phyloP scores from a whole-genome alignment of 2,113 vertebrate species.

The Alexandromys fortis region DNA sequence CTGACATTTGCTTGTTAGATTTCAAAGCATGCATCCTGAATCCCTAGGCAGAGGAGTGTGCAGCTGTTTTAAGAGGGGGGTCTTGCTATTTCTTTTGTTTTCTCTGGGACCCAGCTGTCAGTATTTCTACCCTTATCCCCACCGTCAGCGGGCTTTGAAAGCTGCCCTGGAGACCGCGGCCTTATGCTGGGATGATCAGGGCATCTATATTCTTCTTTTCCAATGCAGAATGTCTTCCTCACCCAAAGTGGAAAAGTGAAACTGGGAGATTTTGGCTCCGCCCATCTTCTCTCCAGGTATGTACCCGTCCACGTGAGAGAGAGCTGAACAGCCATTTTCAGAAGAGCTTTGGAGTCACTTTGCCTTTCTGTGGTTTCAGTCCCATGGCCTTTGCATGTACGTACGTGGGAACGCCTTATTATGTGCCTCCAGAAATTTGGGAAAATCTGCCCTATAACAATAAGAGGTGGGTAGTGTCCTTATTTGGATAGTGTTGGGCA shows the following conservation, averaged over 20 bases:
- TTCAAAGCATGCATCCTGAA: not conserved
- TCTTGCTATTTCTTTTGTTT: not conserved
- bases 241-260: conserved; percentile 91
- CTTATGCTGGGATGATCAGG: not conserved
- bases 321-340: not conserved
- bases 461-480: conserved; percentile 89
- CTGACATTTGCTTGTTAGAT: not conserved
- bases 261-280: conserved; percentile 96
- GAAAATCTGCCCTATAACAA: conserved; percentile 96
- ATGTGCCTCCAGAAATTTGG: conserved; percentile 97
- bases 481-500: not conserved
- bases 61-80: not conserved
- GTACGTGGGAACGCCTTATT: conserved; percentile 96
- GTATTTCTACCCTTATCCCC: not conserved
- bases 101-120: not conserved
- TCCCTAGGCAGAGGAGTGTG: not conserved
- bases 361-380: conserved; percentile 83
- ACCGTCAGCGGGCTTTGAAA: not conserved
- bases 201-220: conserved; percentile 43
- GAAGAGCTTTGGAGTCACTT: not conserved
- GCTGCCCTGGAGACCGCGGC: not conserved
- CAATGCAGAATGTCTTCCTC: conserved; percentile 94
- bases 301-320: conserved; percentile 49
- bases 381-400: conserved; percentile 90
- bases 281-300: conserved; percentile 92